phyloP scores from a whole-genome alignment of 2,113 vertebrate species.

The Bungarus multicinctus region DNA sequence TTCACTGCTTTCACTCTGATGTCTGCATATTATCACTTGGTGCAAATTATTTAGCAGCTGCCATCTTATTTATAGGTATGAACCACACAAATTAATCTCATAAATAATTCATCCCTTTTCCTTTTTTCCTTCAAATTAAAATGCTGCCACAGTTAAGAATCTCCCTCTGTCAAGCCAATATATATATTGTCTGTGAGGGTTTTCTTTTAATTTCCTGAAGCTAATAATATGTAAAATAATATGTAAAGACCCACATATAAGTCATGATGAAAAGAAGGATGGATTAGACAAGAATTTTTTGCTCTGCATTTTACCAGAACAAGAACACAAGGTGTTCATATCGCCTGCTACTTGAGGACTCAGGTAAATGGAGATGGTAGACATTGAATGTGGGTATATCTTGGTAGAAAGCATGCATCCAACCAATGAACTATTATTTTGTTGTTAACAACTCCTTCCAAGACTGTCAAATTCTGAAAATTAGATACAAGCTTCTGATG shows the following conservation, averaged over 20 bases:
- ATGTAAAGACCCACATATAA: constrained; percentile 31
- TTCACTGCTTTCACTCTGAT: constrained; percentile 55
- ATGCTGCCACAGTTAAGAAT: constrained; percentile 54
- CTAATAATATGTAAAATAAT: constrained; percentile 38
- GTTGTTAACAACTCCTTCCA: too few species aligned
- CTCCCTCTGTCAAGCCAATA: constrained; percentile 45
- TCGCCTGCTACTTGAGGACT: neutral
- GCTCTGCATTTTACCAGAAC: constrained; percentile 15
- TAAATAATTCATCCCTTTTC: constrained; percentile 66
- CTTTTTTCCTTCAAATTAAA: constrained; percentile 52
- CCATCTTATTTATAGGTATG: constrained; percentile 72
- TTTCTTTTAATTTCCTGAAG: constrained; percentile 44
- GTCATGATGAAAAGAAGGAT: constrained; percentile 22
- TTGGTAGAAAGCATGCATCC: neutral
- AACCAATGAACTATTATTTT: too few species aligned
- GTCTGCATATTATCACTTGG: constrained; percentile 56
- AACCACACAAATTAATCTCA: constrained; percentile 70
- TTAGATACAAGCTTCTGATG: neutral
- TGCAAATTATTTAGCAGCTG: constrained; percentile 72
- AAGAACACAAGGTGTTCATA: neutral
- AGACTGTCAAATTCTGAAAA: neutral
- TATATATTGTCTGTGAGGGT: constrained; percentile 10
- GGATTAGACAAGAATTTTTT: neutral
- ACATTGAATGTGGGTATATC: neutral
- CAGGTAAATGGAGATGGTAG: neutral